phyloP scores from a whole-genome alignment of 64 coral and sea anemone species.

The Actinia tenebrosa region DNA sequence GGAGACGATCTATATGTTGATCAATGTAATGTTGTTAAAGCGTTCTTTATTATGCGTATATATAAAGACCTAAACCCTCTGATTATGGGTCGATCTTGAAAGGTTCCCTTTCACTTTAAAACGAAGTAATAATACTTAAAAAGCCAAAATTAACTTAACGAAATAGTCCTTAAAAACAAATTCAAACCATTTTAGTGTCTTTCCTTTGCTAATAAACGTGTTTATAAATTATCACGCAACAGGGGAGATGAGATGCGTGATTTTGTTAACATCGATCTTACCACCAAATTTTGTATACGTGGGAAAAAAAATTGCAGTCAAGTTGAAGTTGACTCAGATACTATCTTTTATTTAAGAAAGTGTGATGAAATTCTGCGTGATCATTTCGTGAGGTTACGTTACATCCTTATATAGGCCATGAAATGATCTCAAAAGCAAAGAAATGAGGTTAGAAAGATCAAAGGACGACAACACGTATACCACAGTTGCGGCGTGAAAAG shows the following conservation, averaged over 20 bases:
- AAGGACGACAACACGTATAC: neutral
- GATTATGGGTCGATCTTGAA: neutral
- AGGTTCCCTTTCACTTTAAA: too few species aligned
- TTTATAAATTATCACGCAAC: neutral
- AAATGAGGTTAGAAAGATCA: neutral
- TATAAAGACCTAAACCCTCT: neutral
- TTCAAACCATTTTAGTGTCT: neutral
- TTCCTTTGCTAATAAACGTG: neutral
- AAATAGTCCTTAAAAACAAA: too few species aligned
- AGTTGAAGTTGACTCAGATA: neutral
- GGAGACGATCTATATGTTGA: too few species aligned
- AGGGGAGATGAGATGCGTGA: neutral
- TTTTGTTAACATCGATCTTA: neutral
- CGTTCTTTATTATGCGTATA: neutral
- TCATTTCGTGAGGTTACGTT: neutral
- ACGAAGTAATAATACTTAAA: too few species aligned
- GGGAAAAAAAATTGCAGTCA: neutral
- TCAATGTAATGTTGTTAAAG: too few species aligned
- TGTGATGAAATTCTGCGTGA: neutral
- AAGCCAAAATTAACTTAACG: too few species aligned
- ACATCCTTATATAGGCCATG: too few species aligned
- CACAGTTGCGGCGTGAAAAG: neutral
- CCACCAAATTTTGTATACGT: neutral
- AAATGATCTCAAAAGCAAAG: neutral
- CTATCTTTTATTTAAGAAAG: neutral